Base-by-base conservation (phyloP, 2,113 vertebrate genomes). In the Lepisosteus oculatus region DNA sequence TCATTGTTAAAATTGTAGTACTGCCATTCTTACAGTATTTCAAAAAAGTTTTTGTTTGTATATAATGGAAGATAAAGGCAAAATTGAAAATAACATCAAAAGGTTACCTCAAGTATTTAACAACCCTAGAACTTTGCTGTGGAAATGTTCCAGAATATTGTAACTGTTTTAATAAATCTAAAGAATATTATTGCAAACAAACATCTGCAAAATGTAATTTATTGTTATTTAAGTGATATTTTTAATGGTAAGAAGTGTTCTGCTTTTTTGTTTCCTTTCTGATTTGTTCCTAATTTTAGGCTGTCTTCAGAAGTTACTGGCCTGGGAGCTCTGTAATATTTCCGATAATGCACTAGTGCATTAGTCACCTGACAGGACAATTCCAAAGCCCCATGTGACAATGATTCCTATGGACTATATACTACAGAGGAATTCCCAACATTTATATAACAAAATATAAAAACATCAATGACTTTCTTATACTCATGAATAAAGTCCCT, bases 231-330 rank as follows among this genome's bases (percentile, higher is more conserved):
- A 75, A 84, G 73, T 84, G 81, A 83, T 82, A 82, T 75, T 85
- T 85, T 77, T 81, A 88, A 86, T 84, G 81, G 84, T 75, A 84
- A 89, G 82, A 83, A 84, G 81, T 87, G 71, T 80, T 86, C 79
- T 84, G 78, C 77, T 80, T 51, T 3, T 72, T 70, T 73, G 75
- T 83, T 73, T 0, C 76, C 41, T 85, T 79, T 81, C 79, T 90
- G 76, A 0, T 88, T 87, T 85, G 80, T 88, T 87, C 85, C 80
- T 88, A 86, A 83, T 78, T 93, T 86, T 91, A 92, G 93, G 90
- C 91, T 95, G 83, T 93, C 91, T 81, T 93, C 92, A 92, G 89
- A 92, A 91, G 87, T 93, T 87, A 89, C 91, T 90, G 90, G 91
- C 91, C 89, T 91, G 88, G 90, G 90, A 86, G 85, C 87, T 88